Percentiles rank a stretch among this genome's conserved stretches.
phyloP scores from a whole-genome alignment of 1,140 invertebrate genomes.

The Orius laevigatus region DNA sequence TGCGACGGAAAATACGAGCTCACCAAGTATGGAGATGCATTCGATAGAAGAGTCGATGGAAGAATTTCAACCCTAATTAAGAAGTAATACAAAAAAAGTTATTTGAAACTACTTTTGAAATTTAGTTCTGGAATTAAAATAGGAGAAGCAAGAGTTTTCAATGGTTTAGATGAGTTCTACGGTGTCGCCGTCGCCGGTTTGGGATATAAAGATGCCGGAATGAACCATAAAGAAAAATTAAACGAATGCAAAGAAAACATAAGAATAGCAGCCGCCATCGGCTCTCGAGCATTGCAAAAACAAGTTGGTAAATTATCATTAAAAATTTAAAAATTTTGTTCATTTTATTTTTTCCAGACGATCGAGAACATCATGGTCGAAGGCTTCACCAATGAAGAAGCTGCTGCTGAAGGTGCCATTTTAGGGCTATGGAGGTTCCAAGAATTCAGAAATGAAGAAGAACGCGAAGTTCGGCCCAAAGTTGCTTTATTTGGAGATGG shows the following conservation, averaged over 20 bases:
- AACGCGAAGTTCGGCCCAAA: conserved; percentile 23
- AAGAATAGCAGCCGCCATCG: conserved; percentile 30
- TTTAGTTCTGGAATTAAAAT: conserved; percentile 24
- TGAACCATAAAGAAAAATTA: conserved; percentile 41
- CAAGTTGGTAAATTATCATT: conserved; percentile 42
- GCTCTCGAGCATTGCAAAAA: conserved; percentile 31
- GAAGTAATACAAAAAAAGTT: too few species aligned
- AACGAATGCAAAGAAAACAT: conserved; percentile 33
- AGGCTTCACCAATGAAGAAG: conserved; percentile 49
- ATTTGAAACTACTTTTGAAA: neutral
- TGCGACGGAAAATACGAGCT: conserved; percentile 24
- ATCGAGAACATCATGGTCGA: conserved; percentile 59
- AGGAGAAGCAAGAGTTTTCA: conserved; percentile 39
- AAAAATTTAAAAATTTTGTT: conserved; percentile 33
- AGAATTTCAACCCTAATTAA: conserved; percentile 25
- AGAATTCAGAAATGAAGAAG: conserved; percentile 42
- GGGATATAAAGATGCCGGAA: conserved; percentile 42
- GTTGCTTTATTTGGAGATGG: conserved; percentile 22
- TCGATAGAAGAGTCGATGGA: conserved; percentile 27
- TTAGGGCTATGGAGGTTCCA: conserved; percentile 48
- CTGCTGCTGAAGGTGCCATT: conserved; percentile 53
- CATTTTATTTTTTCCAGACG: conserved; percentile 40
- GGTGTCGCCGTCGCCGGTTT: conserved; percentile 52
- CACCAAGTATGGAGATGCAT: conserved; percentile 25
- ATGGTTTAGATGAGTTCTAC: conserved; percentile 43